These are phyloP conservation scores for Clivina fossor DNA, from an alignment of 2,888 invertebrate species.

Conservation along the genomic window DNA sequence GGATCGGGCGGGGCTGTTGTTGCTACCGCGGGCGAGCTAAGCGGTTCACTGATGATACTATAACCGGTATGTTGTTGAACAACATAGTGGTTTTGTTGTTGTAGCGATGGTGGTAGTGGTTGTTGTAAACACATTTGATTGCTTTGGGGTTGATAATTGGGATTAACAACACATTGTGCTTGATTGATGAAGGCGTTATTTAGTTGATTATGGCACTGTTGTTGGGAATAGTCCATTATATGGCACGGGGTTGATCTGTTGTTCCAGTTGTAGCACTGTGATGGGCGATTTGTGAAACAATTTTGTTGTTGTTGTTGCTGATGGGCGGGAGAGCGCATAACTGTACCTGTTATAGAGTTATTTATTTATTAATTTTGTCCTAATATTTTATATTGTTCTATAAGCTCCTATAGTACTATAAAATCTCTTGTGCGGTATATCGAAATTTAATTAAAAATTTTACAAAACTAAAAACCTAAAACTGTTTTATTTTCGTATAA, in stretches of 20 bases:
- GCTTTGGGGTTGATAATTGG: too few species aligned
- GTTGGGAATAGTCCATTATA: constrained; percentile 26
- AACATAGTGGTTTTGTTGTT: too few species aligned
- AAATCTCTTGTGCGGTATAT: too few species aligned
- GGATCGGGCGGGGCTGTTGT: constrained; percentile 49
- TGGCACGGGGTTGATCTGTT: constrained; percentile 8
- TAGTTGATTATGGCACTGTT: constrained; percentile 24
- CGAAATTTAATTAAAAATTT: too few species aligned
- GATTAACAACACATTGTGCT: constrained; percentile 44
- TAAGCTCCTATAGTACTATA: too few species aligned
- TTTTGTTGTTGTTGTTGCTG: constrained; percentile 16
- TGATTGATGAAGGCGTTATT: constrained; percentile 13
- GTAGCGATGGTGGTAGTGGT: too few species aligned
- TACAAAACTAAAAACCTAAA: too few species aligned
- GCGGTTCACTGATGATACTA: constrained; percentile 45
- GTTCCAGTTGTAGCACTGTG: constrained; percentile 19
- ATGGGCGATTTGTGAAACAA: constrained; percentile 18
- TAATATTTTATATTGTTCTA: too few species aligned
- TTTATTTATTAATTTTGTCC: too few species aligned
- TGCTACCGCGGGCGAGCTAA: constrained; percentile 50
- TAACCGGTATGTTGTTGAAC: constrained; percentile 42
- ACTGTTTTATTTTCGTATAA: too few species aligned
- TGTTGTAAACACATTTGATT: constrained; percentile 46
- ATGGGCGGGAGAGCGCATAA: constrained; percentile 17
- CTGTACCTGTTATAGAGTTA: constrained; percentile 17